These are phyloP conservation scores for Lamprotornis superbus DNA, from an alignment of 2,113 vertebrate species.

Conservation along the genomic window DNA sequence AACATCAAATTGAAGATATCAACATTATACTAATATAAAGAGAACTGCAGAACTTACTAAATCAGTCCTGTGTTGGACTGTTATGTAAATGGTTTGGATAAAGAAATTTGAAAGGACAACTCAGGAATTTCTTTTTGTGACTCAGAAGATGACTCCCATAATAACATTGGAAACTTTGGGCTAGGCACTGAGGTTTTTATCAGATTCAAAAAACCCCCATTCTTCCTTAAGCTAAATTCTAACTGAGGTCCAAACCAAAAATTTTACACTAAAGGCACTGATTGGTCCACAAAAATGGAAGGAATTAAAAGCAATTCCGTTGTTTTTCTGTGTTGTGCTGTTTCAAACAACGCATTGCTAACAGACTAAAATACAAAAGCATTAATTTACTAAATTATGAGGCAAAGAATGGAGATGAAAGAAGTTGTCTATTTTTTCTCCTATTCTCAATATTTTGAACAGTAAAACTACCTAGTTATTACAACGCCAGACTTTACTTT, in stretches of 20 bases:
- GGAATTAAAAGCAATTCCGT: neutral
- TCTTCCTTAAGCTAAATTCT: neutral
- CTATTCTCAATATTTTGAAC: neutral
- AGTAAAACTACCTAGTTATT: neutral
- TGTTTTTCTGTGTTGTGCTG: neutral
- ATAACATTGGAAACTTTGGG: neutral
- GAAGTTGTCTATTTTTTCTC: neutral
- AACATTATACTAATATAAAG: neutral
- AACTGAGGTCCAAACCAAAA: neutral
- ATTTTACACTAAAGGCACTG: neutral
- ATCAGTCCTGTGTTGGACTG: neutral
- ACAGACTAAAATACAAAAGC: neutral
- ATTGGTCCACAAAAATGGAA: neutral
- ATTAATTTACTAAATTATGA: neutral
- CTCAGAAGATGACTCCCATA: fast-evolving
- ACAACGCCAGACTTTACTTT: neutral
- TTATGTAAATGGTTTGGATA: neutral
- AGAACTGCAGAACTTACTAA: neutral
- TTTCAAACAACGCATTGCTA: neutral
- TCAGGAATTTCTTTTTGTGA: neutral
- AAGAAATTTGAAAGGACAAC: neutral
- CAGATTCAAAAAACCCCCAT: neutral
- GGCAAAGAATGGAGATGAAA: neutral
- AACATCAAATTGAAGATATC: neutral
- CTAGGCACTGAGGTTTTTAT: neutral